A percentile compares a stretch with the other conserved stretches of the same genome.
Conservation (phyloP, 2,888 invertebrate genomes). For the Ophion obscuratus region DNA sequence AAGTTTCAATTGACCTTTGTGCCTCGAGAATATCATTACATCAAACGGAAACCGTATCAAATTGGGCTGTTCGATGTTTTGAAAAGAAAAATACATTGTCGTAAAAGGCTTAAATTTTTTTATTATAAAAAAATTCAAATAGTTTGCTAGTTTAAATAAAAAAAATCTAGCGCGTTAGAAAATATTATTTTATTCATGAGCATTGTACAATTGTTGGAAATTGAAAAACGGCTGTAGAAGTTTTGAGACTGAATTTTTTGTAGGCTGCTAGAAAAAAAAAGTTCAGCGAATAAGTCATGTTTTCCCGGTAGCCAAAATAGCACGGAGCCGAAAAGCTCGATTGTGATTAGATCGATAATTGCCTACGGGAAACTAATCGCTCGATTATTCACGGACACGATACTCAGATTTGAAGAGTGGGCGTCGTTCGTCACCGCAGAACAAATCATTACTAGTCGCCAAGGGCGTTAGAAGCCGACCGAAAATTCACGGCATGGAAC, state of each 20-base stretch:
- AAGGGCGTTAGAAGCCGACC: slow-evolving; percentile 8
- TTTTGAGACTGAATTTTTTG: background rate
- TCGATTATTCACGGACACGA: slow-evolving; percentile 63
- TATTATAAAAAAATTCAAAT: too few relatives aligned
- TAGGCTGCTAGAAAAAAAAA: background rate
- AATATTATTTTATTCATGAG: too few relatives aligned
- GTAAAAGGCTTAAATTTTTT: too few relatives aligned
- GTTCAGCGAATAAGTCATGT: background rate
- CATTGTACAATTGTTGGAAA: too few relatives aligned
- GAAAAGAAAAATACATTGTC: too few relatives aligned
- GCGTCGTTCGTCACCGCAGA: slow-evolving; percentile 28
- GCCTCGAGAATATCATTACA: too few relatives aligned
- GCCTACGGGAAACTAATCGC: slow-evolving; percentile 45
- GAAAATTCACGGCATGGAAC: slow-evolving; percentile 1
- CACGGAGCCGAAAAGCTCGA: slow-evolving; percentile 48
- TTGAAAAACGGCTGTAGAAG: too few relatives aligned
- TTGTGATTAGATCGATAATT: slow-evolving; percentile 57
- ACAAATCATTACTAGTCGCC: background rate
- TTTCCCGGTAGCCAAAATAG: slow-evolving; percentile 66
- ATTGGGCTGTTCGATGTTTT: too few relatives aligned
- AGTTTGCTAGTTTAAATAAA: too few relatives aligned
- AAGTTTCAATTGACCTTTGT: too few relatives aligned
- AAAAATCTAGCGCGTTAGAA: too few relatives aligned
- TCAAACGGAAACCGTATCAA: too few relatives aligned
- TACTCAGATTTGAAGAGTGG: slow-evolving; percentile 44